These are phyloP conservation scores for Hecatera dysodea DNA, from an alignment of 2,888 invertebrate genomes.

Conservation along the genomic window DNA sequence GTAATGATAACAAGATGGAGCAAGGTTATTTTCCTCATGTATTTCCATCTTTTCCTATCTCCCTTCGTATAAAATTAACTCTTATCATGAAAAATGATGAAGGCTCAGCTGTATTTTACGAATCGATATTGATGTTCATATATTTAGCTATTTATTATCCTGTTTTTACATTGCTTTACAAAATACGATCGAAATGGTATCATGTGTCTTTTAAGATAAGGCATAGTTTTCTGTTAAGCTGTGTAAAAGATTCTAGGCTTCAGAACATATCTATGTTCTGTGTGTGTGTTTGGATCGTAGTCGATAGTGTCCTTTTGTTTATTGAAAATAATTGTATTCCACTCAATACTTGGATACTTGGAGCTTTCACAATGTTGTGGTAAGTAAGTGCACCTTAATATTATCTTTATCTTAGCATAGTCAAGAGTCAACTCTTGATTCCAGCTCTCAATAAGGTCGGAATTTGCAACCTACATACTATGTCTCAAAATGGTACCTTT, in stretches of 20 bases:
- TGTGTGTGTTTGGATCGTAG: too few relatives aligned
- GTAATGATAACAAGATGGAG: constrained; percentile 46
- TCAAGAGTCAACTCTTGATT: too few relatives aligned
- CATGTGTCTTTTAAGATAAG: not conserved
- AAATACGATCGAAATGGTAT: constrained; percentile 13
- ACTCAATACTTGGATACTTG: too few relatives aligned
- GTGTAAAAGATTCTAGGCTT: not conserved
- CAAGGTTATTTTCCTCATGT: constrained; percentile 35
- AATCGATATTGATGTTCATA: constrained; percentile 39
- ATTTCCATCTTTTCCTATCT: constrained; percentile 19
- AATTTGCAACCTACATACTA: too few relatives aligned
- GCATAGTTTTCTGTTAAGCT: not conserved
- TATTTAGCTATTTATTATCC: constrained; percentile 36
- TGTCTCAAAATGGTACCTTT: too few relatives aligned
- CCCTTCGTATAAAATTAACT: constrained; percentile 37
- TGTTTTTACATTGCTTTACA: constrained; percentile 6
- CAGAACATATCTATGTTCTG: too few relatives aligned
- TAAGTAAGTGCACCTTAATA: too few relatives aligned
- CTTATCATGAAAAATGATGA: constrained; percentile 50
- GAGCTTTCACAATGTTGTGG: too few relatives aligned
- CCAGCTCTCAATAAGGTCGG: too few relatives aligned
- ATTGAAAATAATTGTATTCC: too few relatives aligned
- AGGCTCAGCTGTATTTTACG: constrained; percentile 33
- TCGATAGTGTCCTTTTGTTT: too few relatives aligned
- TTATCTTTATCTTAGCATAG: too few relatives aligned